Base-by-base conservation (phyloP, 2,113 vertebrate species). In the Columba livia region DNA sequence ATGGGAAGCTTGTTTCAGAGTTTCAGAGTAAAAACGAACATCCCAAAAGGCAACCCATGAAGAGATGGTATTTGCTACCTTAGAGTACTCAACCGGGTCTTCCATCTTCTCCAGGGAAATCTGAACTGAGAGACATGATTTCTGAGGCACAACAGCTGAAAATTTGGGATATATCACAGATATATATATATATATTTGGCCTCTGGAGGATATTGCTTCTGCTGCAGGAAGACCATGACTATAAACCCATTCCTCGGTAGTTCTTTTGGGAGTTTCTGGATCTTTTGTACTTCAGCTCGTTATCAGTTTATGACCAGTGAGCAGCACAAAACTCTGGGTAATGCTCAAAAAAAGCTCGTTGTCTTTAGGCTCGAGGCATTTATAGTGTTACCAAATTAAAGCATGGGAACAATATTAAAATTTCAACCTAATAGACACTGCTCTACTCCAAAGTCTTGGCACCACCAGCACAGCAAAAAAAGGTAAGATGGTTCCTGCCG, bases 401-500 rank as follows among this genome's bases (percentile, higher is more conserved):
- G 66, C 21, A 64, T 0, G 0, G 71, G 42, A 89, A 67, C 10
- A 69, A 29, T 23, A 77, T 13, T 42, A 50, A 53, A 69, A 84
- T 82, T 74, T 34, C 31, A 93, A 23, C 19, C 70, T 28, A 54
- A 74, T 1, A 31, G 56, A 40, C 17, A 6, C 32, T 72, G 51
- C 20, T 16, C 36, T 62, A 2, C 24, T 48, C 40, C 69, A 21
- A 72, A 77, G 40, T 18, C 40, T 66, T 73, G 36, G 34, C 2
- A 2, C 29, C 3, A 2, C 2, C 6, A 47, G 18, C n/a, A n/a
- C 0, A 1, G n/a, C 20, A 65, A 61, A 47, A n/a, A 54, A 25
- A 64, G 29, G 15, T 4, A 7, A 26, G 26, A 60, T 0, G 0
- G 38, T 15, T 80, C 38, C 54, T 18, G 38, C 12, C 1, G 0